Evolutionary conservation across 1,140 invertebrate species (phyloP).

Genomic region (Pachyrhynchus sulphureomaculatus): DNA sequence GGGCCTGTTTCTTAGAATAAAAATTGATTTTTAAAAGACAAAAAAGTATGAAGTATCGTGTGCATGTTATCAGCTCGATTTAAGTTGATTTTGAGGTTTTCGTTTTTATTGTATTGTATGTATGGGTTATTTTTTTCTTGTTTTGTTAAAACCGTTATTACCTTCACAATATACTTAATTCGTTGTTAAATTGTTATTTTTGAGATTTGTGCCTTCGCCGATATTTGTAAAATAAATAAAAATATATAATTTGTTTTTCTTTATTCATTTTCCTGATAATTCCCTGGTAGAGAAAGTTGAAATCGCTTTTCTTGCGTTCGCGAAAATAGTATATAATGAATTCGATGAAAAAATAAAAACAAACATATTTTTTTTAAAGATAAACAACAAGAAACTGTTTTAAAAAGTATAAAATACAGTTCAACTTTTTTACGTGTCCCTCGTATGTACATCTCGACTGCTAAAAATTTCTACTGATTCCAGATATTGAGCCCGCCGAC

Average conservation of each 20-base stretch:
- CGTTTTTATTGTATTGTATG: slow-evolving; percentile 11
- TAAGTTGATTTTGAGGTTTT: not conserved
- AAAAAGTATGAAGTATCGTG: not conserved
- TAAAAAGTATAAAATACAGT: too few species aligned
- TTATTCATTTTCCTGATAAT: not conserved
- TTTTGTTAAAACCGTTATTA: slow-evolving; percentile 9
- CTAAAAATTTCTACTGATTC: too few species aligned
- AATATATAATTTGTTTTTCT: slow-evolving; percentile 5
- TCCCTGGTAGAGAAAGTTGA: too few species aligned
- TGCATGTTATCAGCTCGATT: not conserved
- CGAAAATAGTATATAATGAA: too few species aligned
- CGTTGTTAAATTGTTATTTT: slow-evolving; percentile 44
- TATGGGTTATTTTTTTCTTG: slow-evolving; percentile 7
- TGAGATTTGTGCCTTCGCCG: slow-evolving; percentile 50
- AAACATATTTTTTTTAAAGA: too few species aligned
- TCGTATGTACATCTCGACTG: too few species aligned
- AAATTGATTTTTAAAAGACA: not conserved
- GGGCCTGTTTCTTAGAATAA: slow-evolving; percentile 15
- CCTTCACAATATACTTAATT: slow-evolving; percentile 11
- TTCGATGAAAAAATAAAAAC: too few species aligned
- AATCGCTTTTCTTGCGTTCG: too few species aligned
- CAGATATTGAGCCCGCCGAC: too few species aligned
- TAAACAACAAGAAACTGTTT: too few species aligned
- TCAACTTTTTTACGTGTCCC: too few species aligned
- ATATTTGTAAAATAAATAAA: slow-evolving; percentile 49